Percentiles rank a stretch among this genome's conserved stretches.
phyloP scores from a whole-genome alignment of 2,888 invertebrate genomes.

The Aspidiotus destructor region DNA sequence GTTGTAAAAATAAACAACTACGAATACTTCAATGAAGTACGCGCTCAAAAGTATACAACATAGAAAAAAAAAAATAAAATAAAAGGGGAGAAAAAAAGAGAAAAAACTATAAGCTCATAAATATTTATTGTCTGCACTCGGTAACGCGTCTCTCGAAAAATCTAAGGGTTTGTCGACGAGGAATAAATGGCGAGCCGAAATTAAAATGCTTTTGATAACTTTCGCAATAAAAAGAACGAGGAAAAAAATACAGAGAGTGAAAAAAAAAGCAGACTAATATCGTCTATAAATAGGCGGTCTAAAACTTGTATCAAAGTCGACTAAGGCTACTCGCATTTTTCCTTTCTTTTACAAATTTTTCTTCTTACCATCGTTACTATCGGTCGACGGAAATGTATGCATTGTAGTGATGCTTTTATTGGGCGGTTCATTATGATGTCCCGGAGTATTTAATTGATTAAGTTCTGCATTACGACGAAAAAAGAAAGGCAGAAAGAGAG shows the following conservation, averaged over 20 bases:
- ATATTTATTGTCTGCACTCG: not conserved
- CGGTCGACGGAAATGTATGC: too few species aligned
- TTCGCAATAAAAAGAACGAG: slow-evolving; percentile 4
- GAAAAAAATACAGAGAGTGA: not conserved
- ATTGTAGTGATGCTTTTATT: too few species aligned
- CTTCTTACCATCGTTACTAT: not conserved
- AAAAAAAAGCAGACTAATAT: not conserved
- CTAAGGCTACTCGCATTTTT: not conserved
- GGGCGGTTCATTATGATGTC: too few species aligned
- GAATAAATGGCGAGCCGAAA: not conserved
- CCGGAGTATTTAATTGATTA: too few species aligned
- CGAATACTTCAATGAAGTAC: not conserved
- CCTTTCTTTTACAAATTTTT: slow-evolving; percentile 1
- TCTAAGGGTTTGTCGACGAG: not conserved
- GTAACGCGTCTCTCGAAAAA: not conserved
- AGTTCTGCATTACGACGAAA: too few species aligned
- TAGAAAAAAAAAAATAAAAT: not conserved
- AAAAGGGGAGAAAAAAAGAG: not conserved
- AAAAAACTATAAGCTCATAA: not conserved
- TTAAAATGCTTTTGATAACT: not conserved
- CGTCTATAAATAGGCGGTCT: not conserved
- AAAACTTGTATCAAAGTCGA: not conserved
- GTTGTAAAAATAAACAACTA: too few species aligned
- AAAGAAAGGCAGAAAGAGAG: too few species aligned
- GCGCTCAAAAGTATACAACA: not conserved